Percentiles rank a stretch among this genome's conserved stretches.
phyloP scores from a whole-genome alignment of 2,797 vertebrate species.

The Ispidina lecontei region DNA sequence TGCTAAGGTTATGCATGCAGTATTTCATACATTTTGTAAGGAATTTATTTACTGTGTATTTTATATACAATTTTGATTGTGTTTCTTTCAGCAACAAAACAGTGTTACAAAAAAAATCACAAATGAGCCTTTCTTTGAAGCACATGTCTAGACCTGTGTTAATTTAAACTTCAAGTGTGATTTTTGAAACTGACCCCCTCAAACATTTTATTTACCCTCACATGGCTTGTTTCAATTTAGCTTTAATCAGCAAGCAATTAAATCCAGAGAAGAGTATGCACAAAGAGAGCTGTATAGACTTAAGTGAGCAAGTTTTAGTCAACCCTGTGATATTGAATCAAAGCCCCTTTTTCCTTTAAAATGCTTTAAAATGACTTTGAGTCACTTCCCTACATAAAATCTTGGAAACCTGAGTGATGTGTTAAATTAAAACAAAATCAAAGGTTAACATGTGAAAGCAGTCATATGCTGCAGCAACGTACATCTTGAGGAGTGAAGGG shows the following conservation, averaged over 20 bases:
- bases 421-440: conserved; percentile 56
- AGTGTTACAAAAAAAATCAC: background rate
- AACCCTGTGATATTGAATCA: background rate
- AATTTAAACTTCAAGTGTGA: background rate
- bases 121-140: background rate
- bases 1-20: background rate
- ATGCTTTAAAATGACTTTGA: conserved; percentile 15
- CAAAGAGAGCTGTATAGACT: background rate
- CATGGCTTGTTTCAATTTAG: background rate
- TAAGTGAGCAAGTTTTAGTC: background rate
- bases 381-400: conserved; percentile 9
- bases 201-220: background rate
- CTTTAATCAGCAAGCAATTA: conserved; percentile 14
- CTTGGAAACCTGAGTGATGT: conserved; percentile 1
- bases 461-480: background rate
- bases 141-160: background rate
- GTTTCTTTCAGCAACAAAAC: background rate
- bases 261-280: background rate
- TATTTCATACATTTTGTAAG: background rate
- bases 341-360: background rate
- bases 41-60: background rate
- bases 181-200: background rate
- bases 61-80: background rate
- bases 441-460: conserved; percentile 30
- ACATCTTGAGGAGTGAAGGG: conserved; percentile 40